Evolutionary conservation across 2,888 invertebrate genomes (phyloP).

Genomic region (Rhynchonema sp.): DNA sequence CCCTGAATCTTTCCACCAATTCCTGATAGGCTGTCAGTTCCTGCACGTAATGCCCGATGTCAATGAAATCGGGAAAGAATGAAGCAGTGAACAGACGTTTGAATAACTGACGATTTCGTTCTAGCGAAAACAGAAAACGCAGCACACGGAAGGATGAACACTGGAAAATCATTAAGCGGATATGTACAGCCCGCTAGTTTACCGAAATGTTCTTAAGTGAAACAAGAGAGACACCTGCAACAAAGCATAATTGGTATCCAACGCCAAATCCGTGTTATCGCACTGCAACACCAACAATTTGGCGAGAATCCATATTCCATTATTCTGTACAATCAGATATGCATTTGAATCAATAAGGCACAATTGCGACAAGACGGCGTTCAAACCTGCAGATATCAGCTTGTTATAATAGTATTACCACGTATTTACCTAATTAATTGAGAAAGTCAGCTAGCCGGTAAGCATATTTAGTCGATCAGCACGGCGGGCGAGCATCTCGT

Average conservation of each 20-base stretch:
- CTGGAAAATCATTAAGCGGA: constrained; percentile 15
- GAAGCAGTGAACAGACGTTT: constrained; percentile 31
- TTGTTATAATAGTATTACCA: no score
- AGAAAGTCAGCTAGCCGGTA: no score
- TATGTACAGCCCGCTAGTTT: background rate
- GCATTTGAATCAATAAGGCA: constrained; percentile 11
- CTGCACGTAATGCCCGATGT: constrained; percentile 33
- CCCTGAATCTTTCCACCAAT: constrained; percentile 18
- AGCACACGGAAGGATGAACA: constrained; percentile 32
- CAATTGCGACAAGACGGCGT: constrained; percentile 15
- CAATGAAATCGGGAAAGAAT: constrained; percentile 31
- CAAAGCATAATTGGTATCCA: background rate
- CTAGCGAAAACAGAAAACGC: constrained; percentile 33
- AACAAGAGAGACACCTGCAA: background rate
- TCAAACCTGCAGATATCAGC: constrained; percentile 11
- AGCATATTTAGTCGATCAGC: no score
- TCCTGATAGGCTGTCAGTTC: constrained; percentile 27
- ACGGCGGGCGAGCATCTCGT: no score
- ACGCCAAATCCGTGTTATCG: background rate
- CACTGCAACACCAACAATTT: constrained; percentile 9
- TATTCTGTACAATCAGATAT: constrained; percentile 11
- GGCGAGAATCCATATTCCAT: constrained; percentile 13
- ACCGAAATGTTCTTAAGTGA: constrained; percentile 1
- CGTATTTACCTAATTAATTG: no score
- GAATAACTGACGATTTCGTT: constrained; percentile 31